Conservation (phyloP, 2,888 invertebrate species). For the Cheiracanthium punctorium region DNA sequence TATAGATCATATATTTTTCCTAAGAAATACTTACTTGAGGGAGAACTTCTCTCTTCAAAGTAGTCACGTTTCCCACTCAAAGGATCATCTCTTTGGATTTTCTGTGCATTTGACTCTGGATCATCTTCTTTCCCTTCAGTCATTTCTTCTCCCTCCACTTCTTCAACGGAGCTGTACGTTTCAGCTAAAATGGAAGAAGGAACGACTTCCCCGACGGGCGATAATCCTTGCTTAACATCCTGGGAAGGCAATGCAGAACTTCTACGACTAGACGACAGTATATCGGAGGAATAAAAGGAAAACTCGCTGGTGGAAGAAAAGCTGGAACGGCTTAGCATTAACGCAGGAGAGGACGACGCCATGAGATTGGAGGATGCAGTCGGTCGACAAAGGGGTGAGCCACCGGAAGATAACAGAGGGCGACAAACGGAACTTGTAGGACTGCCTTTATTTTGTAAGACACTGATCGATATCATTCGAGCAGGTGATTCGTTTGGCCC, state of each 20-base stretch:
- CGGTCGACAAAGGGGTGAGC: not conserved
- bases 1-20: too few species aligned
- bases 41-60: too few species aligned
- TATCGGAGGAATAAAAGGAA: constrained; percentile 28
- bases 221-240: not conserved
- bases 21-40: not conserved
- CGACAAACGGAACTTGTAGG: not conserved
- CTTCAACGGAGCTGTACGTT: not conserved
- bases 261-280: constrained; percentile 1
- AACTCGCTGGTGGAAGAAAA: constrained; percentile 35
- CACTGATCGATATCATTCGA: constrained; percentile 11
- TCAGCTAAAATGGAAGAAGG: not conserved
- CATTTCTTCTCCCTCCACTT: not conserved
- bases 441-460: constrained; percentile 4
- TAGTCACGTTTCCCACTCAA: too few species aligned
- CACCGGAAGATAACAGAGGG: not conserved
- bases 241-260: not conserved
- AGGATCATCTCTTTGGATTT: too few species aligned
- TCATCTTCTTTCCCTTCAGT: not conserved
- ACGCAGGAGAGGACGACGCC: not conserved
- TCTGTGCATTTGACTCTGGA: too few species aligned
- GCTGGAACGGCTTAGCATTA: constrained; percentile 23
- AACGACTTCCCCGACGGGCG: constrained; percentile 24
- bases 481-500: not conserved
- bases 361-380: constrained; percentile 11